phyloP scores from a whole-genome alignment of 1,140 invertebrate genomes.

The Gonatopus flavifemur region DNA sequence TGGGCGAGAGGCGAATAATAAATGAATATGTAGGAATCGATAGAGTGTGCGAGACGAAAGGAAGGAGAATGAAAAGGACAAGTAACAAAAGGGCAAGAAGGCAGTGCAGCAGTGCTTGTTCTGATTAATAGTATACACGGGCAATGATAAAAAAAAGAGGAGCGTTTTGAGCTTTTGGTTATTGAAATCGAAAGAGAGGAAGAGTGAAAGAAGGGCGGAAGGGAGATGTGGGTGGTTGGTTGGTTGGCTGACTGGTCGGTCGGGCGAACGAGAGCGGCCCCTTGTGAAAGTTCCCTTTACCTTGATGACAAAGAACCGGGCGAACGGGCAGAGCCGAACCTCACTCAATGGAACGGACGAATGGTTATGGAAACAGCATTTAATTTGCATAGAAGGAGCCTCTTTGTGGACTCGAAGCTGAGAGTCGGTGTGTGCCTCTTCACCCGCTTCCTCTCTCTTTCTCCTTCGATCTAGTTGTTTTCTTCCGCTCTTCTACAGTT shows the following conservation, averaged over 20 bases:
- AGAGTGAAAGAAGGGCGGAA: constrained; percentile 14
- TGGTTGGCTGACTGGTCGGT: constrained; percentile 14
- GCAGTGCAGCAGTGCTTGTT: too few species aligned
- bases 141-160: background rate
- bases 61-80: background rate
- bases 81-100: constrained; percentile 9
- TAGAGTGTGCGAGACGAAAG: constrained; percentile 1
- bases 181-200: constrained; percentile 45
- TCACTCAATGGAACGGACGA: constrained; percentile 60
- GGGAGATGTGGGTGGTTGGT: constrained; percentile 15
- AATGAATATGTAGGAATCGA: background rate
- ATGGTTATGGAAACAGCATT: constrained; percentile 61
- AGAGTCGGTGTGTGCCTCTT: constrained; percentile 28
- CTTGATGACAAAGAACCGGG: constrained; percentile 56
- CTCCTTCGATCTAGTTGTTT: constrained; percentile 8
- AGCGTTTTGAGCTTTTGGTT: constrained; percentile 37
- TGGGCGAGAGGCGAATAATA: background rate
- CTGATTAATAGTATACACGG: constrained; percentile 51
- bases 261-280: constrained; percentile 33
- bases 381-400: constrained; percentile 60
- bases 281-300: constrained; percentile 56
- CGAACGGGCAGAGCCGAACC: constrained; percentile 44
- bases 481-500: constrained; percentile 11
- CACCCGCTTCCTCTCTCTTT: constrained; percentile 6
- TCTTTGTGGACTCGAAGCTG: constrained; percentile 52